Base-by-base conservation (phyloP, 1,140 invertebrate genomes). In the Heliconius himera region DNA sequence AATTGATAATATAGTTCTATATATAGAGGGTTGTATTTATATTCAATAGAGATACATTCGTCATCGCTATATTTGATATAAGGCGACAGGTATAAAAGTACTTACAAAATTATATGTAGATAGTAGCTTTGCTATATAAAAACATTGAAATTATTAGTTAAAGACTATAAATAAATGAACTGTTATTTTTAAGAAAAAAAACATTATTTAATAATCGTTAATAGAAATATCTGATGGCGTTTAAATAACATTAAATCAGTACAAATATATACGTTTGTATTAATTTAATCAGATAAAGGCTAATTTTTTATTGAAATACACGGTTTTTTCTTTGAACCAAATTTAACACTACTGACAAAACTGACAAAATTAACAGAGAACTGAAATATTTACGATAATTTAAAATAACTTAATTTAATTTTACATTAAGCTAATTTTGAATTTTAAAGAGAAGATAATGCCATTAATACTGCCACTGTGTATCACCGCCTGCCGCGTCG, bases 401-500 rank as follows among this genome's bases (percentile, higher is more conserved):
- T 13, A 41, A 38, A 18, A 16, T 26, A 72, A 54, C 41, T 33
- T 77, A 36, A 49, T 72, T 51, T 77, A 51, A 72, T 72, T 72
- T 72, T 29, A 73, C 49, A 54, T 36, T 49, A 36, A 54, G 71
- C 60, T 73, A 78, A 56, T 54, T 60, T 71, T 51, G 60, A 73
- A 18, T 33, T 54, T 72, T 73, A 66, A 54, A 26, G 38, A 36
- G 20, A 70, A 70, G 36, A 41, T 46, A 46, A 70, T 70, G 54
- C 66, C 60, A 70, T 20, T 41, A 8, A 74, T 78, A 78, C 77
- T 78, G 77, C 77, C 77, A 78, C 73, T 78, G 13, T 73, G n/a
- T 60, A 73, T 78, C 77, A 46, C 71, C 71, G 77, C 71, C 77
- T 78, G 77, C 77, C 77, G 71, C 77, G 71, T 73, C 36, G 54